Base-by-base conservation (phyloP, 2,888 invertebrate genomes). In the Drosophila multiciliata region DNA sequence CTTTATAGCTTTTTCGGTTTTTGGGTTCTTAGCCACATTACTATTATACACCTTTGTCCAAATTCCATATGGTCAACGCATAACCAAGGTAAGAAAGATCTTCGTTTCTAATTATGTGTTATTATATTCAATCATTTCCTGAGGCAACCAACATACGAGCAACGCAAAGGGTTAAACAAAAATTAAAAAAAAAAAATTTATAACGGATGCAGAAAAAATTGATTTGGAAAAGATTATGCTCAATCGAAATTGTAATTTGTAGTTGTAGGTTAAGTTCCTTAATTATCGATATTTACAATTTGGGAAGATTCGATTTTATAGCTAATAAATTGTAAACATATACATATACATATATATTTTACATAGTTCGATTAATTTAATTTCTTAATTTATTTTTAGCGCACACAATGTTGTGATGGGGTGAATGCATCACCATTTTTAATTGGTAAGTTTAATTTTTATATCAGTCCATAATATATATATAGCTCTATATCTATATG, bases 401-500 rank as follows among this genome's bases (percentile, higher is more conserved):
- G 36, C 40, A 49, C 54, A 65, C 36, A 54, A 64, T 62, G 58
- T 55, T 65, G 78, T 60, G 45, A 73, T 72, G 80, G 67, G 75
- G 75, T 78, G 68, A 75, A 66, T 70, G 68, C 50, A 61, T 72
- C 57, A 68, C 52, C 61, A 58, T 60, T 33, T 58, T 75, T 63
- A 68, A 63, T 75, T 64, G 78, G 78, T 80, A 75, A 78, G 80
- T 65, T 48, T 17, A 35, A 17, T 33, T 20, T 20, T 5, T 36
- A 15, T 7, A 35, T 7, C 9, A 15, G 2, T 23, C 20, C 23
- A 36, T 17, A 35, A 45, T 8, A 45, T 23, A 8, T 15, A 15
- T 15, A 45, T 15, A 38, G 15, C 3, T 12, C 3, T 23, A 15
- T 4, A 20, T 42, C 3, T 20, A 45, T 20, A 3, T 20, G 1